Evolutionary conservation across 2,888 invertebrate genomes (phyloP).

Genomic region (Rhaphigaster nebulosa): DNA sequence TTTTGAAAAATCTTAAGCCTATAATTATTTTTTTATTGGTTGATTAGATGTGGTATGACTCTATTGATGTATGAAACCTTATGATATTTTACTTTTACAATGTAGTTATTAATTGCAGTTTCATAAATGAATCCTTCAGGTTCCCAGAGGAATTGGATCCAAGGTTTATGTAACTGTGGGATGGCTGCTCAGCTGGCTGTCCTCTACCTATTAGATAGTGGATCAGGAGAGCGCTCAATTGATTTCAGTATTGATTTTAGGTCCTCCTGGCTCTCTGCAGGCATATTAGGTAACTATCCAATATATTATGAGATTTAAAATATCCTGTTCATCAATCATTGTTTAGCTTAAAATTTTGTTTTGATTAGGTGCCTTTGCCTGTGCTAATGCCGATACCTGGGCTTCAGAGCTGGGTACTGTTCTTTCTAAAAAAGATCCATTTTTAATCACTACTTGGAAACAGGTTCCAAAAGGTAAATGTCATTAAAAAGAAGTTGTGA

Average conservation of each 20-base stretch:
- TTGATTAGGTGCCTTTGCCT: conserved; percentile 78
- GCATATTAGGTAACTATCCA: conserved; percentile 76
- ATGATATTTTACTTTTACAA: conserved; percentile 20
- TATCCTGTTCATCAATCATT: neutral
- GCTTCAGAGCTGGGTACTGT: conserved; percentile 90
- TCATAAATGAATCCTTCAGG: conserved; percentile 70
- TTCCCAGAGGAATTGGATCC: conserved; percentile 90
- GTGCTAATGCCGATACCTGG: conserved; percentile 91
- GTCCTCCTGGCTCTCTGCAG: conserved; percentile 86
- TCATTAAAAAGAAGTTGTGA: neutral
- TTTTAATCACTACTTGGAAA: conserved; percentile 80
- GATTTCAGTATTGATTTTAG: conserved; percentile 83
- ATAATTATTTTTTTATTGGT: too few relatives aligned
- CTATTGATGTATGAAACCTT: neutral
- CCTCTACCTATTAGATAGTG: conserved; percentile 84
- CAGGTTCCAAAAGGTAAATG: conserved; percentile 79
- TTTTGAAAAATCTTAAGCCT: too few relatives aligned
- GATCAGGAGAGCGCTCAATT: conserved; percentile 82
- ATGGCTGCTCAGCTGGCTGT: conserved; percentile 85
- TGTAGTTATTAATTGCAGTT: conserved; percentile 25
- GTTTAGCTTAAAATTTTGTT: neutral
- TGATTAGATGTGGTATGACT: too few relatives aligned
- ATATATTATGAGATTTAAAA: neutral
- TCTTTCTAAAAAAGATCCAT: conserved; percentile 77
- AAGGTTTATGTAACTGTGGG: conserved; percentile 91